phyloP scores from a whole-genome alignment of 2,797 vertebrate genomes.

The Acropternis orthonyx region DNA sequence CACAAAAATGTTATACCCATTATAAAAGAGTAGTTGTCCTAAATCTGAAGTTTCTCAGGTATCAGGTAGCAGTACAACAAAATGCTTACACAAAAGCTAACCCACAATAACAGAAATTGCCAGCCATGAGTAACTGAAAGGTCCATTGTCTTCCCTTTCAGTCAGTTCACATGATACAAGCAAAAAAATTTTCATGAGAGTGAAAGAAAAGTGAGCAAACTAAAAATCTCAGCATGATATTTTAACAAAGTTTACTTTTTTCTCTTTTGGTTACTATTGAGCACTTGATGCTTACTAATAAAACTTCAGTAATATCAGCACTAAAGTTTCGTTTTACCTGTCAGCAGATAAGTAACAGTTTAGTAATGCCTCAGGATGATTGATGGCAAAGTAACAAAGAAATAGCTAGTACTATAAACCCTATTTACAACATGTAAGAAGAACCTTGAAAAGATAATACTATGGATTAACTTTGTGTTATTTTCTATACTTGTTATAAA shows the following conservation, averaged over 20 bases:
- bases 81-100: background rate
- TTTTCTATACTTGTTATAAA: conserved; percentile 66
- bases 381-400: conserved; percentile 52
- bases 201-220: background rate
- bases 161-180: background rate
- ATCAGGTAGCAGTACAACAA: background rate
- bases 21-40: background rate
- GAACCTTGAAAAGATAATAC: conserved; percentile 68
- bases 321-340: conserved; percentile 57
- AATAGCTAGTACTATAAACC: conserved; percentile 59
- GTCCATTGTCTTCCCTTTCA: background rate
- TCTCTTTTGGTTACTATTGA: background rate
- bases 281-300: conserved; percentile 53
- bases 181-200: background rate
- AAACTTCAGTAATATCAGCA: conserved; percentile 58
- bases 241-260: conserved; percentile 24
- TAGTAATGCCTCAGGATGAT: conserved; percentile 54
- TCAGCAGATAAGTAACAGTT: conserved; percentile 65
- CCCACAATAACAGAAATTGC: background rate
- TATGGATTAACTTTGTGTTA: conserved; percentile 65
- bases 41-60: background rate
- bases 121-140: background rate
- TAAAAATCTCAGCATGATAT: background rate
- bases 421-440: conserved; percentile 61
- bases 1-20: background rate